Evolutionary conservation across 2,113 vertebrate genomes (phyloP), one percentile per base, ranked within the genome.

Genomic region (Datnioides undecimradiatus): DNA sequence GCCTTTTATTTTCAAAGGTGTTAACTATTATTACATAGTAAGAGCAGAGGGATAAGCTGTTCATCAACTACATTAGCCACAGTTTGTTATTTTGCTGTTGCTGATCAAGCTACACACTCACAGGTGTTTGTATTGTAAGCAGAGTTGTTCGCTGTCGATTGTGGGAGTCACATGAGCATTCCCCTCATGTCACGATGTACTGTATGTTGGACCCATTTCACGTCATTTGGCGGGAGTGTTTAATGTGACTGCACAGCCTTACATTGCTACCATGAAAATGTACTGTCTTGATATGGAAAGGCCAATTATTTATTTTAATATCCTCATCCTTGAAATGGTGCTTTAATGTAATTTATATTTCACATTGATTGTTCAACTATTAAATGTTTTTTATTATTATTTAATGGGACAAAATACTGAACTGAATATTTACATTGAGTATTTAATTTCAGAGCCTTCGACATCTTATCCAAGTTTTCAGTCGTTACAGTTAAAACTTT

Each of bases 241-340:
- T 38, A 17, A 59, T 79, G 80, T 79, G 66, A 80, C 79, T 73
- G 74, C 75, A 82, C 80, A 74, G 78, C 82, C 84, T 86, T 86
- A 82, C 69, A 80, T 88, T 73, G 78, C 38, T 80, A 81, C 73
- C 76, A 81, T 74, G 16, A 86, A 78, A 69, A 59, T 80, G 85
- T 92, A 87, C 85, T 84, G 85, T 91, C 79, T 80, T 80, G 68
- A 87, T 49, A 88, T 78, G 86, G 84, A 91, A 91, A 91, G 89
- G 89, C 90, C 91, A 93, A 91, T 93, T 93, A 93, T 95, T 95
- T 94, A 95, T 95, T 95, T 94, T 79, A 87, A 88, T 93, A 93
- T 91, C 83, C 87, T 93, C 89, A 87, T 93, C 93, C 87, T 93
- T 90, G 90, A 95, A 93, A 95, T 91, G 94, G 95, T 95, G 95